These are phyloP conservation scores for Podotricha telesiphe DNA, from an alignment of 2,888 invertebrate species.

Conservation along the genomic window DNA sequence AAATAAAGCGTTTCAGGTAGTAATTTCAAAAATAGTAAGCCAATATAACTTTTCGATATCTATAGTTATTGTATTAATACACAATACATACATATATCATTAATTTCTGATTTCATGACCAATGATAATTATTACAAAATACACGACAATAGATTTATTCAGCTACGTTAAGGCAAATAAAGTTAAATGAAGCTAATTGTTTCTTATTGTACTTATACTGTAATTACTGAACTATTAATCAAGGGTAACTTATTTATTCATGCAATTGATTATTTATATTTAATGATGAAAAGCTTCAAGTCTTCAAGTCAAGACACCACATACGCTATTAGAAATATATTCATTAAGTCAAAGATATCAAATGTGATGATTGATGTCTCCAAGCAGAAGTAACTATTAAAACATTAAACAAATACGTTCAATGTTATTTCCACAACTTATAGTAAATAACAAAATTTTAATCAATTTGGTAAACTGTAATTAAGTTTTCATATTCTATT, in stretches of 20 bases:
- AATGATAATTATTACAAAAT: not conserved
- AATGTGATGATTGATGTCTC: too few species aligned
- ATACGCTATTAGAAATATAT: too few species aligned
- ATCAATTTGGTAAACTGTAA: not conserved
- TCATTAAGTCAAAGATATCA: too few species aligned
- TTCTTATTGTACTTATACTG: not conserved
- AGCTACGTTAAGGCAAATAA: not conserved
- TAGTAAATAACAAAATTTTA: too few species aligned
- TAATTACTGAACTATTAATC: conserved; percentile 1
- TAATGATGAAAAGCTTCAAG: not conserved
- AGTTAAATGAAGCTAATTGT: not conserved
- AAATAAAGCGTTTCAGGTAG: not conserved
- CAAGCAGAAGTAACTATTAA: too few species aligned
- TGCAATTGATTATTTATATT: not conserved
- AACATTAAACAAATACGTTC: too few species aligned
- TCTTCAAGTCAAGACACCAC: too few species aligned
- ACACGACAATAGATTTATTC: not conserved
- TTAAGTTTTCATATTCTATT: not conserved
- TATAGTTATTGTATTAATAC: not conserved
- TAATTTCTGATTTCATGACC: not conserved
- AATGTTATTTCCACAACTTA: not conserved
- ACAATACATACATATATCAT: not conserved
- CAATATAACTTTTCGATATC: too few species aligned
- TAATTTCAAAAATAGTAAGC: not conserved
- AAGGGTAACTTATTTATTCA: not conserved